Conservation (phyloP, 2,113 vertebrate species). For the Urocolius indicus region DNA sequence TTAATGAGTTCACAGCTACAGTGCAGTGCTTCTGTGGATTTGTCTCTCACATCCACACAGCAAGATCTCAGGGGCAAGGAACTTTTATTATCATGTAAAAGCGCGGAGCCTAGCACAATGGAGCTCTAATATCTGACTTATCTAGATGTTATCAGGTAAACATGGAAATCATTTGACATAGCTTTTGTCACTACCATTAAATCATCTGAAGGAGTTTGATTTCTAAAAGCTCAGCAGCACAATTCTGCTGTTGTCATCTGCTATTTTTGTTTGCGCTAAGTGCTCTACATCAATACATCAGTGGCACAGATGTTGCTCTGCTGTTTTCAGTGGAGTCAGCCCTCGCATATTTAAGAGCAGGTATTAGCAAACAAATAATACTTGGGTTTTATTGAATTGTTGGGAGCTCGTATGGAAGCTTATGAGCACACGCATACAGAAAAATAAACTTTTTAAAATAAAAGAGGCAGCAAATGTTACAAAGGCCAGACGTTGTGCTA, state of each 20-base stretch:
- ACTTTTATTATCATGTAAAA: not conserved
- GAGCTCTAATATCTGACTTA: not conserved
- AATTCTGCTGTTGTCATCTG: not conserved
- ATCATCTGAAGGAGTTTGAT: constrained; percentile 10
- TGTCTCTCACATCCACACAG: not conserved
- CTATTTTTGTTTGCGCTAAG: not conserved
- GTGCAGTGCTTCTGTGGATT: not conserved
- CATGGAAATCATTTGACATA: not conserved
- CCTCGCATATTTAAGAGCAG: not conserved
- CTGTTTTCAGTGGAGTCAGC: not conserved
- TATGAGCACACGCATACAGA: not conserved
- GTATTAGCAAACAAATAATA: not conserved
- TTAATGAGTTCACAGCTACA: constrained; percentile 15
- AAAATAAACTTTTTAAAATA: not conserved
- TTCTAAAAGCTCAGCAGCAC: not conserved
- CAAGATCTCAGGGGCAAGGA: not conserved
- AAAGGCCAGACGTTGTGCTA: not conserved
- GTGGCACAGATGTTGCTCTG: not conserved
- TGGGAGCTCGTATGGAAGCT: not conserved
- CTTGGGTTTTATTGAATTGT: not conserved
- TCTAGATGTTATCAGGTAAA: not conserved
- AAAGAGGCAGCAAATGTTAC: not conserved
- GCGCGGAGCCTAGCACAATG: not conserved
- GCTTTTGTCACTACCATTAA: constrained; percentile 7
- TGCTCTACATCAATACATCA: not conserved